Conservation (phyloP, 1,140 invertebrate genomes). For the Philopotamus ludificatus region DNA sequence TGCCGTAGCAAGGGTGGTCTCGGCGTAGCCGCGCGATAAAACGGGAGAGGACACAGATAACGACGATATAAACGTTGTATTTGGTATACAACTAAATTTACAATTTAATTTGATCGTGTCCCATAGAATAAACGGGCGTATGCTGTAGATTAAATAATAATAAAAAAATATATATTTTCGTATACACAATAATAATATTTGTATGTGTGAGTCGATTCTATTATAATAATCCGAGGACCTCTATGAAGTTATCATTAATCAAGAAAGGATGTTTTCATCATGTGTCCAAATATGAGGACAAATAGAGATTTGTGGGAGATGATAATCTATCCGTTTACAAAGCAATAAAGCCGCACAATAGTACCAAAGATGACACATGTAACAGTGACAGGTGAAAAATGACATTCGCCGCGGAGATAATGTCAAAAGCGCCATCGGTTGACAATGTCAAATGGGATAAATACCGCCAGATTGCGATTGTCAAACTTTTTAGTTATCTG, state of each 20-base stretch:
- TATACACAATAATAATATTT: too few species aligned
- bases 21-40: slow-evolving; percentile 10
- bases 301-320: slow-evolving; percentile 13
- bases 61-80: too few species aligned
- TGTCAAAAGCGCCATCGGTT: slow-evolving; percentile 5
- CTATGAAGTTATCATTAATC: slow-evolving; percentile 12
- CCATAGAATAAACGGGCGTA: neutral
- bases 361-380: slow-evolving; percentile 16
- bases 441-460: slow-evolving; percentile 17
- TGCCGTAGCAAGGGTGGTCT: slow-evolving; percentile 23
- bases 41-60: too few species aligned
- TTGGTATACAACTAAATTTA: too few species aligned
- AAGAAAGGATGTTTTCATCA: slow-evolving; percentile 9
- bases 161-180: too few species aligned
- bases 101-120: too few species aligned
- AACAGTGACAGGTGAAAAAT: slow-evolving; percentile 18
- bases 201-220: too few species aligned
- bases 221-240: neutral
- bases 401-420: slow-evolving; percentile 15
- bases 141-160: slow-evolving; percentile 9
- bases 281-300: slow-evolving; percentile 25
- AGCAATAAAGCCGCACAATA: slow-evolving; percentile 24
- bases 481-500: too few species aligned
- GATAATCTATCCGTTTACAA: slow-evolving; percentile 24
- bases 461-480: neutral